Base-by-base conservation (phyloP, 2,888 invertebrate species). In the Dynastes grantii region DNA sequence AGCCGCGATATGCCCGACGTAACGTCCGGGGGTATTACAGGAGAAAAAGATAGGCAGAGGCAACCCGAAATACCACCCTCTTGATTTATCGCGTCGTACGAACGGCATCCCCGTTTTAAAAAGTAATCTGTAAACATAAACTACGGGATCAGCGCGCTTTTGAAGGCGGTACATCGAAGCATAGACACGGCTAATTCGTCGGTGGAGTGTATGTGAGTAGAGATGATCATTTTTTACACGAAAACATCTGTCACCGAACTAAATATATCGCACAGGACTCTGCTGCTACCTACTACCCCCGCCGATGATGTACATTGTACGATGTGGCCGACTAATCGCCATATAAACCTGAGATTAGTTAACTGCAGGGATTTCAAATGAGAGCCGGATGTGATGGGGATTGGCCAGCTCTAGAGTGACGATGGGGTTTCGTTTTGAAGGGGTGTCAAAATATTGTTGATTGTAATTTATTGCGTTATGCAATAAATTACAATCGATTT, bases 171-270 rank as follows among this genome's bases (percentile, higher is more conserved):
- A 67, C 55, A 16, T 16, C 55, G 16, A 8, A 58, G 55, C n/a
- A 55, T 16, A 58, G 16, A 58, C 55, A 22, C 16, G 16, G 22
- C 55, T 58, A 58, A 58, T 58, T 58, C 55, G 55, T 22, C 55
- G 55, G 22, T 3, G n/a, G 9, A 22, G 55, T 5, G 55, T 9
- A 53, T 11, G 53, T 3, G 53, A n/a, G n/a, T 58, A 9, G 55
- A 40, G 58, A 29, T 75, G 27, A 45, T 22, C 58, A n/a, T 86
- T 86, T 87, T 87, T 86, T 86, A 85, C 81, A 83, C 84, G 83
- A 83, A 83, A 86, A 86, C 87, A 87, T 87, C 86, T 87, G 86
- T 86, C 85, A 83, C 85, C 82, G 13, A 16, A 8, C 16, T 22
- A 58, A 58, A 45, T 29, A 22, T 29, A 29, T 13, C 61, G 29